Evolutionary conservation across 2,888 invertebrate genomes (phyloP).

Genomic region (Drosophila siamana): DNA sequence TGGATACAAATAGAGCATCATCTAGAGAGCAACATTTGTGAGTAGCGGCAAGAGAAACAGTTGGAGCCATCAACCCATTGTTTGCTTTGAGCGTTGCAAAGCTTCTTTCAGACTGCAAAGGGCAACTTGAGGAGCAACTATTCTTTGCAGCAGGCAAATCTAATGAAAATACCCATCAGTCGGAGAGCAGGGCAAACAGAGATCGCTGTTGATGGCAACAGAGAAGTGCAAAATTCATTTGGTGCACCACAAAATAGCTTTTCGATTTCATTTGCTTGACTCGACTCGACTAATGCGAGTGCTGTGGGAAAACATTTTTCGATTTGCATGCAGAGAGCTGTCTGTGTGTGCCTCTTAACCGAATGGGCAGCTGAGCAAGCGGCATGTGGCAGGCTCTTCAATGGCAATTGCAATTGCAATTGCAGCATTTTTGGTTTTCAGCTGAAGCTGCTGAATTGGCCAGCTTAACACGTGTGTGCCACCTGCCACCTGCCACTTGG

Average conservation of each 20-base stretch:
- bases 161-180: conserved; percentile 12
- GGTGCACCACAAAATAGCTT: conserved; percentile 55
- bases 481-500: too few species aligned
- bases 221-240: conserved; percentile 49
- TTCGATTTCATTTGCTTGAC: conserved; percentile 47
- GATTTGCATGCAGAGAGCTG: conserved; percentile 50
- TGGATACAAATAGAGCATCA: too few species aligned
- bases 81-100: conserved; percentile 5
- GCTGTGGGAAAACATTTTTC: conserved; percentile 40
- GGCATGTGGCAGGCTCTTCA: conserved; percentile 26
- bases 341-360: conserved; percentile 15
- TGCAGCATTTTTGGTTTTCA: conserved; percentile 61
- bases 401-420: conserved; percentile 43
- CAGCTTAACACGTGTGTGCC: conserved; percentile 42
- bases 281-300: too few species aligned
- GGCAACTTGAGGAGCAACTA: conserved; percentile 2
- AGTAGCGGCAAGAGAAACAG: conserved; percentile 4
- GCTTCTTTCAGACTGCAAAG: neutral
- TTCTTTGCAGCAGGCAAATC: neutral
- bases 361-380: conserved; percentile 7
- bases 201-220: conserved; percentile 14
- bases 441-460: conserved; percentile 51
- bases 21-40: neutral
- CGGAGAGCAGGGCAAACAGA: neutral
- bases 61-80: neutral